Conservation (phyloP, 2,113 vertebrate species). For the Saccopteryx bilineata region DNA sequence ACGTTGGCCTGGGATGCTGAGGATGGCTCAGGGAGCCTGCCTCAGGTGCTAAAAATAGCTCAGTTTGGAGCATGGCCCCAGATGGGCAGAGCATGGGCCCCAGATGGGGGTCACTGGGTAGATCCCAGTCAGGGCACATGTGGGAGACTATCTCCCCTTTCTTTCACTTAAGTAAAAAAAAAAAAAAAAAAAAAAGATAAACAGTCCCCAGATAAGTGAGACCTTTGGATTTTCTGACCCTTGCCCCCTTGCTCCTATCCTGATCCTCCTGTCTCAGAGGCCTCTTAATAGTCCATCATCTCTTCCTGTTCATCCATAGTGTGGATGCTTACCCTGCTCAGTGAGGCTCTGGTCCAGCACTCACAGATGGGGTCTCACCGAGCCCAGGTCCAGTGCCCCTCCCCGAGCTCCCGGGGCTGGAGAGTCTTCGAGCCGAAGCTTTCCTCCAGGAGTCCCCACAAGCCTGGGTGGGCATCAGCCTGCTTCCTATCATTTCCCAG, state of each 20-base stretch:
- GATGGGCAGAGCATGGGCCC: no score
- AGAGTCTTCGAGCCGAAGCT: neutral
- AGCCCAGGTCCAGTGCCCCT: neutral
- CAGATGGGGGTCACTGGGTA: no score
- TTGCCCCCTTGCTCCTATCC: neutral
- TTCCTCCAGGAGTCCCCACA: neutral
- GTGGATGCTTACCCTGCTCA: neutral
- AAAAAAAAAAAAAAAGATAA: neutral
- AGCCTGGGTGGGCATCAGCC: neutral
- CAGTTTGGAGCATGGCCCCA: no score
- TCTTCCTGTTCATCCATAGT: neutral
- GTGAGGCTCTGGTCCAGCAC: neutral
- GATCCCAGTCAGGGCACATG: no score
- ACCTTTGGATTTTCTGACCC: neutral
- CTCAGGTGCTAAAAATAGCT: no score
- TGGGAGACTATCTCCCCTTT: no score
- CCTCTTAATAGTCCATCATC: neutral
- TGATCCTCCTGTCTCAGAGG: neutral
- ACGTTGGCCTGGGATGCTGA: no score
- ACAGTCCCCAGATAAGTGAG: neutral
- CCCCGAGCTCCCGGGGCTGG: neutral
- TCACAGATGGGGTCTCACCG: neutral
- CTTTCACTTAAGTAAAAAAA: no score
- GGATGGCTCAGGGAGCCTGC: no score
- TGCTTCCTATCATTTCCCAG: neutral